Base-by-base conservation (phyloP, 2,888 invertebrate genomes). In the Eupeodes latifasciatus region DNA sequence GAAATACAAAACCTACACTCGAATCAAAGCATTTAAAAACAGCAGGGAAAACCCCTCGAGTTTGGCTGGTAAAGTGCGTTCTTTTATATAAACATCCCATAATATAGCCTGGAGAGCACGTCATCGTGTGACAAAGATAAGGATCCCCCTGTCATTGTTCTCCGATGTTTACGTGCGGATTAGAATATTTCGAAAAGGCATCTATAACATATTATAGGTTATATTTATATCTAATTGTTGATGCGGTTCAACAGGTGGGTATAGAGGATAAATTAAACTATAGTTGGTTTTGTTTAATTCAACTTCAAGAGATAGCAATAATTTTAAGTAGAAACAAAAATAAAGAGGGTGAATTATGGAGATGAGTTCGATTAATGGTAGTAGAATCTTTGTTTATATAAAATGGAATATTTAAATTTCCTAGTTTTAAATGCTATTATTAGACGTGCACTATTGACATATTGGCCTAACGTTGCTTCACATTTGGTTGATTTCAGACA, bases 91-190 rank as follows among this genome's bases (percentile, higher is more conserved):
- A 4, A 34, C 49, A 62, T 66, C 49, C 49, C 49, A 75, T 64
- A 75, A 75, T 64, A 75, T 64, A 69, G 75, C 81, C 89, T 64
- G 36, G 66, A 89, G 89, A 72, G 81, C 59, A 81, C 40, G 74
- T 85, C 85, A 85, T 81, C 85, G 66, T 85, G 67, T 85, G 88
- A 85, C 85, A 88, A 81, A 81, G 85, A 81, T 85, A 85, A 71
- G 78, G 47, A 88, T 85, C 88, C 34, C 71, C 66, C 75, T 72
- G 77, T 78, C 74, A 69, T 85, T 88, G 78, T 81, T 81, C 80
- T 71, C 76, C 62, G 44, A 64, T 44, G 53, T 57, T 64, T 55
- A 80, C 72, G 83, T 80, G 79, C 6, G 55, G 62, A 74, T 74
- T 40, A n/a, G 19, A 59, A 66, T 67, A 53, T 71, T 71, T 55